Percentiles rank a stretch among this genome's conserved stretches.
Evolutionary conservation across 1,140 invertebrate genomes (phyloP).

Genomic region (Battus philenor): DNA sequence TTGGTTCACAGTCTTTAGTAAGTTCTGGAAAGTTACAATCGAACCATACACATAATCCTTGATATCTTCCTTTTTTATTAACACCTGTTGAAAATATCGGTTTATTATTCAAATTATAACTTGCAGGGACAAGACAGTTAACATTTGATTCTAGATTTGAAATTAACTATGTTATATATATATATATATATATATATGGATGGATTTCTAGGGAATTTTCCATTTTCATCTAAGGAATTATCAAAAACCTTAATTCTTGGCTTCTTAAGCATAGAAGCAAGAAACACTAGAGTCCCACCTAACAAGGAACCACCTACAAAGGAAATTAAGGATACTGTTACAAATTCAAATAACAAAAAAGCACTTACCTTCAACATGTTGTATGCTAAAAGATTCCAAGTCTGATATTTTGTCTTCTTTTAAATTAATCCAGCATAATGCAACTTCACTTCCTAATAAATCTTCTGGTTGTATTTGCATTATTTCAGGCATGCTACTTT

Average conservation of each 20-base stretch:
- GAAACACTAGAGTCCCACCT: too few relatives aligned
- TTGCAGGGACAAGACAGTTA: too few relatives aligned
- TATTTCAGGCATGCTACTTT: slow-evolving; percentile 77
- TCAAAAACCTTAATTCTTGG: neutral
- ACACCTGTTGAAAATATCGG: too few relatives aligned
- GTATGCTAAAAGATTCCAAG: slow-evolving; percentile 57
- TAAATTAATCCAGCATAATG: slow-evolving; percentile 78
- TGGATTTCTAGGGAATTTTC: neutral
- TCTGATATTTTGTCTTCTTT: slow-evolving; percentile 72
- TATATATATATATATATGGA: neutral
- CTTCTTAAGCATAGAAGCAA: too few relatives aligned
- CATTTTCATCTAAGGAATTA: neutral
- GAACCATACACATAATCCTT: slow-evolving; percentile 85
- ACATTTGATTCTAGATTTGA: too few relatives aligned
- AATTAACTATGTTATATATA: too few relatives aligned
- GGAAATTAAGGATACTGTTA: neutral
- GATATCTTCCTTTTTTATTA: slow-evolving; percentile 79
- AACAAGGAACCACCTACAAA: too few relatives aligned
- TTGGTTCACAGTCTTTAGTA: slow-evolving; percentile 33
- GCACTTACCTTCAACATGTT: slow-evolving; percentile 61
- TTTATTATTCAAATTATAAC: too few relatives aligned
- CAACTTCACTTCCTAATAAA: slow-evolving; percentile 74
- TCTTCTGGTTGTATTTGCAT: slow-evolving; percentile 63
- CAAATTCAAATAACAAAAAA: neutral
- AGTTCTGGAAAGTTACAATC: slow-evolving; percentile 77